These are phyloP conservation scores for Rhincodon typus DNA, from an alignment of 2,797 vertebrate species.

Conservation along the genomic window DNA sequence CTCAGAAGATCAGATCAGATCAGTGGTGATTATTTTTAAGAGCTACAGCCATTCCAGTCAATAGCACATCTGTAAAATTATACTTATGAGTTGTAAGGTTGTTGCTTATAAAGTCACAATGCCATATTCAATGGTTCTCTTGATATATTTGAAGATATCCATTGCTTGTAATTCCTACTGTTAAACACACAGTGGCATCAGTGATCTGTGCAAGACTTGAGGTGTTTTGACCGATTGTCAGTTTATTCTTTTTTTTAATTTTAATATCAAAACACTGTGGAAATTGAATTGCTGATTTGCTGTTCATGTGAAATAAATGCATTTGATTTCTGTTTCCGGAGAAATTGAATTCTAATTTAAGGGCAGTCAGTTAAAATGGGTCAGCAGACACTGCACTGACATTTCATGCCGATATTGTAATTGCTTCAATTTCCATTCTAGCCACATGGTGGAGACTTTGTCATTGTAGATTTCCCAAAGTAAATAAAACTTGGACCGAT, in stretches of 20 bases:
- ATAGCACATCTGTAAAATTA: background rate
- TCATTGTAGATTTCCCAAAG: background rate
- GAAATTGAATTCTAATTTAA: background rate
- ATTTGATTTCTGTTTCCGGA: background rate
- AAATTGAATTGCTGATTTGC: background rate
- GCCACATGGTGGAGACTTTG: background rate
- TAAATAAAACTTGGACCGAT: too few species aligned
- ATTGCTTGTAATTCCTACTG: background rate
- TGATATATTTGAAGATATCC: background rate
- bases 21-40: background rate
- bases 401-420: background rate
- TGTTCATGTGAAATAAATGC: background rate
- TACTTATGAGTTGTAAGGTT: background rate
- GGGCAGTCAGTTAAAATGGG: background rate
- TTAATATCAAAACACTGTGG: background rate
- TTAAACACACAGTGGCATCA: conserved; percentile 22
- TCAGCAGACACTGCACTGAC: background rate
- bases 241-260: background rate
- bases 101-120: background rate
- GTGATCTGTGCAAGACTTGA: background rate
- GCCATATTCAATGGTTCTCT: background rate
- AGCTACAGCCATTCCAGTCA: background rate
- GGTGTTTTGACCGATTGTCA: too few species aligned
- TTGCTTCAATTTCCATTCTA: conserved; percentile 4
- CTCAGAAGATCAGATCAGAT: background rate